A percentile compares a stretch with the other conserved stretches of the same genome.
These are phyloP conservation scores for Miniopterus natalensis DNA, from an alignment of 2,113 vertebrate species.

Conservation along the genomic window DNA sequence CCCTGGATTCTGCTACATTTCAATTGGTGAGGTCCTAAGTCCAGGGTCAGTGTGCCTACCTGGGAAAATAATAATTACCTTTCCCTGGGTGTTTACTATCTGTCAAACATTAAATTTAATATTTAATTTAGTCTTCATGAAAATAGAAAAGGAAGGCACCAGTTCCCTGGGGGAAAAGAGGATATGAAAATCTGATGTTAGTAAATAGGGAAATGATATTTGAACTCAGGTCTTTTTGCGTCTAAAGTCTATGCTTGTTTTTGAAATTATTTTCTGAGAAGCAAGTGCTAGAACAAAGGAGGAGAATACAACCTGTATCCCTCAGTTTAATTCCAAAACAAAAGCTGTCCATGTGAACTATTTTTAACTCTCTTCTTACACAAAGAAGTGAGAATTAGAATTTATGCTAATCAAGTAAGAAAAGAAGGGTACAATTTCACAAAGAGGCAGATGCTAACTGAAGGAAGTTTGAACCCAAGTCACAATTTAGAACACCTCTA, in stretches of 20 bases:
- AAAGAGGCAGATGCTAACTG: background rate
- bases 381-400: background rate
- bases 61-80: background rate
- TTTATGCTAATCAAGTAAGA: background rate
- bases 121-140: conserved; percentile 14
- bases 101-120: background rate
- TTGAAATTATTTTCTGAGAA: background rate
- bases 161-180: background rate
- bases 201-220: background rate
- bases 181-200: background rate
- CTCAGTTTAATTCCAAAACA: background rate
- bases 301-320: background rate
- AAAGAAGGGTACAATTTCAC: background rate
- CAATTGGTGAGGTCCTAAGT: background rate
- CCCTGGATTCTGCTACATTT: background rate
- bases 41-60: background rate
- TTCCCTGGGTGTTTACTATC: background rate
- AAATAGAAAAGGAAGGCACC: background rate
- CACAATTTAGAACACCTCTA: conserved; percentile 12
- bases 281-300: background rate
- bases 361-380: background rate
- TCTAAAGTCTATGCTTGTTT: background rate
- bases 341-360: background rate
- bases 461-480: conserved; percentile 5
- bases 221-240: background rate